phyloP scores from a whole-genome alignment of 2,797 vertebrate genomes.

The Acridotheres tristis region DNA sequence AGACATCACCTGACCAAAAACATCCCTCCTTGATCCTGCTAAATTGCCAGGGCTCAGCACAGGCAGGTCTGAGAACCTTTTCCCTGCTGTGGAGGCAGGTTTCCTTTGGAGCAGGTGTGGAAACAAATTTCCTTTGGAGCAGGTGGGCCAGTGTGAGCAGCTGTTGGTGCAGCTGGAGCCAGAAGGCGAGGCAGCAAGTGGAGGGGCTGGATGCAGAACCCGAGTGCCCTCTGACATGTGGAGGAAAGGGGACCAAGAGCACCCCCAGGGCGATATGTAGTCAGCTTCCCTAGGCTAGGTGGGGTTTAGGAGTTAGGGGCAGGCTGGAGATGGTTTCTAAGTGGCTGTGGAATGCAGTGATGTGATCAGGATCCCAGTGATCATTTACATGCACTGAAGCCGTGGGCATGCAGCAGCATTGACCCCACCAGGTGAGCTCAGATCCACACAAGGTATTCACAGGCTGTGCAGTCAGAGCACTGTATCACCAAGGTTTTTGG shows the following conservation, averaged over 20 bases:
- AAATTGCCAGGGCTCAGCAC: not conserved
- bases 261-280: not conserved
- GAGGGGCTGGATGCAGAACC: not conserved
- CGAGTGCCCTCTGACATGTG: not conserved
- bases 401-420: not conserved
- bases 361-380: not conserved
- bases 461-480: slow-evolving; percentile 39
- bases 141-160: not conserved
- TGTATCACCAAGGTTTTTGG: not conserved
- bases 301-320: not conserved
- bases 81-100: not conserved
- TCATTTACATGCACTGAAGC: slow-evolving; percentile 3
- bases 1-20: not conserved
- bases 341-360: not conserved
- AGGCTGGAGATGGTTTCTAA: not conserved
- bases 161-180: not conserved
- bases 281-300: not conserved
- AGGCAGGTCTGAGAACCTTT: not conserved
- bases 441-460: not conserved
- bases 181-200: not conserved
- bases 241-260: not conserved
- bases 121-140: not conserved
- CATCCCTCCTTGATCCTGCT: not conserved
- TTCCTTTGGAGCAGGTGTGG: not conserved
- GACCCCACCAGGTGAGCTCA: not conserved